A percentile compares a stretch with the other conserved stretches of the same genome.
Evolutionary conservation across 2,797 vertebrate genomes (phyloP).

Genomic region (Balearica regulorum): DNA sequence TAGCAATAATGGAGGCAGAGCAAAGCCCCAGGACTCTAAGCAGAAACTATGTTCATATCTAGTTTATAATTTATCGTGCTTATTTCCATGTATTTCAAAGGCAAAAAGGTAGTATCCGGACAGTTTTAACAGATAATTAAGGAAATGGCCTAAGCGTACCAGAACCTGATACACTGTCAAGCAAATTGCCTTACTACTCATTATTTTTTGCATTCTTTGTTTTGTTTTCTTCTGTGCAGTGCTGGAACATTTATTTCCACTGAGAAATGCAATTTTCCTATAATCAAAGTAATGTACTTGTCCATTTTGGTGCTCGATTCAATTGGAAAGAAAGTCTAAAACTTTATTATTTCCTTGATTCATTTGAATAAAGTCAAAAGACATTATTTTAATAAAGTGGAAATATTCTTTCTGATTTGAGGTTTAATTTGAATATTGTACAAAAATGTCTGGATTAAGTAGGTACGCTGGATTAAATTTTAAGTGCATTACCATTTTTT

Average conservation of each 20-base stretch:
- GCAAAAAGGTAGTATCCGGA: background rate
- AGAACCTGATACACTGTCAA: background rate
- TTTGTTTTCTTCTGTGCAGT: background rate
- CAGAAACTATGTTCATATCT: background rate
- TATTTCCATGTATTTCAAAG: background rate
- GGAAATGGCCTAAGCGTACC: background rate
- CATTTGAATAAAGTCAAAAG: conserved; percentile 4
- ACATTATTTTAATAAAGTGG: background rate
- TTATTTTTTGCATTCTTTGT: background rate
- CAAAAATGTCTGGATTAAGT: background rate
- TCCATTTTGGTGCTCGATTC: background rate
- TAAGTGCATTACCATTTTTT: background rate
- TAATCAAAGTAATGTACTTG: background rate
- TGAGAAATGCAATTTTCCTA: background rate
- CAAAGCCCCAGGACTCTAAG: background rate
- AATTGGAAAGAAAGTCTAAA: background rate
- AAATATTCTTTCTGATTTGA: background rate
- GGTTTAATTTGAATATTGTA: background rate
- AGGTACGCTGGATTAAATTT: background rate
- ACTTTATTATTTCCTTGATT: background rate
- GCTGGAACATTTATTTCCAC: background rate
- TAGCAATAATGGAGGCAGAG: background rate
- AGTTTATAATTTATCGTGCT: background rate
- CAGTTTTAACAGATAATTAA: background rate
- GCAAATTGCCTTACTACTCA: background rate